Evolutionary conservation across 2,888 invertebrate species (phyloP), one percentile per base, ranked within the genome.

Genomic region (Cryptus viduatorius): DNA sequence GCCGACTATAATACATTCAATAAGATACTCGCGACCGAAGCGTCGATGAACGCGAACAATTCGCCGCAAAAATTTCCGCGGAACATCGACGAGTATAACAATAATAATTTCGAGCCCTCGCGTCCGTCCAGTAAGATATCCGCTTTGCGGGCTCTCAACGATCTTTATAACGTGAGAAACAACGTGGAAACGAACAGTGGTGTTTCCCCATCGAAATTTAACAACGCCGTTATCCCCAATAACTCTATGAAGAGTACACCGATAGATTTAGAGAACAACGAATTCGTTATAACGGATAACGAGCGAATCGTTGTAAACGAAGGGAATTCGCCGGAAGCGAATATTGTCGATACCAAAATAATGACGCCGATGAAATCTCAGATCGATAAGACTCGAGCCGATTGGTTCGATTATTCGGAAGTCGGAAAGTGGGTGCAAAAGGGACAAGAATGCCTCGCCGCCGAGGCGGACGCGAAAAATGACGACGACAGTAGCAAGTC

Each of bases 1-100:
- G 96, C 95, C 73, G 96, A 96, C 94, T 96, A 96, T 88, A 94
- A 94, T 87, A 92, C 94, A 59, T 94, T 94, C 87, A 92, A 92
- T 82, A 93, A 92, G 88, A 94, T 94, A 75, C 83, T 94, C 44
- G 90, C 93, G 19, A 91, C 92, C n/a, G 92, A 94, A 48, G 89
- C 91, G 7, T 85, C 92, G 37, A 88, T 91, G 53, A 78, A 91
- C 14, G 71, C 89, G n/a, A 90, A 87, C 73, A 83, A 53, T 31
- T 7, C 82, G 50, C 50, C 86, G 16, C 89, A 89, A 4, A 90
- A 88, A 83, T 88, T 87, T 42, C 75, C 91, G 10, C 90, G 89
- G 65, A 90, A 86, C 76, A 86, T 91, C 44, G 92, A 92, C 79
- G 91, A 91, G 44, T 91, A 87, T 82, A 92, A 92, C 69, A 92